A percentile compares a stretch with the other conserved stretches of the same genome.
These are phyloP conservation scores for Ligdia adustata DNA, from an alignment of 2,888 invertebrate species.

Conservation along the genomic window DNA sequence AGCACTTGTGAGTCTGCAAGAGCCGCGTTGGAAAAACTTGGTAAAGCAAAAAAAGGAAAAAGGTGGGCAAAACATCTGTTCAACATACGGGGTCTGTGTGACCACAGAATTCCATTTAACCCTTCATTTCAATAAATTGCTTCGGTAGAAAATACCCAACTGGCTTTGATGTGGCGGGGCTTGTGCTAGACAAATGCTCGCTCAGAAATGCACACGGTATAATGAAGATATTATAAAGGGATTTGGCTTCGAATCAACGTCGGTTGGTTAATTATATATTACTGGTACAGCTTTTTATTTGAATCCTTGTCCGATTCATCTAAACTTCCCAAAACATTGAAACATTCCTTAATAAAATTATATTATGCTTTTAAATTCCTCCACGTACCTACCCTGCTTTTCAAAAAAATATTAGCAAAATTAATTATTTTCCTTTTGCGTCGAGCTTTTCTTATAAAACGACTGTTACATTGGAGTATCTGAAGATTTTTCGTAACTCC, in stretches of 20 bases:
- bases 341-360: too few species aligned
- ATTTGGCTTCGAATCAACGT: too few species aligned
- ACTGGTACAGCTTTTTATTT: too few species aligned
- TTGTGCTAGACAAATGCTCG: constrained; percentile 36
- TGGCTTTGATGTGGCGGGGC: constrained; percentile 44
- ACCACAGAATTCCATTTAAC: constrained; percentile 55
- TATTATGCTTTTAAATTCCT: too few species aligned
- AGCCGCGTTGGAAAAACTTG: constrained; percentile 23
- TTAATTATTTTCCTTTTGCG: not conserved
- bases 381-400: too few species aligned
- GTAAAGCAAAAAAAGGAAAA: constrained; percentile 14
- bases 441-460: not conserved
- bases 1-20: constrained; percentile 19
- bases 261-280: too few species aligned
- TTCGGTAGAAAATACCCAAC: constrained; percentile 20
- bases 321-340: too few species aligned
- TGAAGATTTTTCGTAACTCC: too few species aligned
- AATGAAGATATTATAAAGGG: not conserved
- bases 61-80: constrained; percentile 18
- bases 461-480: too few species aligned
- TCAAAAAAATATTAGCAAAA: not conserved
- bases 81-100: constrained; percentile 26
- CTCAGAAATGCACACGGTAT: constrained; percentile 9
- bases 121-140: constrained; percentile 61
- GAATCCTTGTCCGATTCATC: too few species aligned